Evolutionary conservation across 2,888 invertebrate genomes (phyloP), one percentile per base, ranked within the genome.

Genomic region (Nemotelus pantherinus): DNA sequence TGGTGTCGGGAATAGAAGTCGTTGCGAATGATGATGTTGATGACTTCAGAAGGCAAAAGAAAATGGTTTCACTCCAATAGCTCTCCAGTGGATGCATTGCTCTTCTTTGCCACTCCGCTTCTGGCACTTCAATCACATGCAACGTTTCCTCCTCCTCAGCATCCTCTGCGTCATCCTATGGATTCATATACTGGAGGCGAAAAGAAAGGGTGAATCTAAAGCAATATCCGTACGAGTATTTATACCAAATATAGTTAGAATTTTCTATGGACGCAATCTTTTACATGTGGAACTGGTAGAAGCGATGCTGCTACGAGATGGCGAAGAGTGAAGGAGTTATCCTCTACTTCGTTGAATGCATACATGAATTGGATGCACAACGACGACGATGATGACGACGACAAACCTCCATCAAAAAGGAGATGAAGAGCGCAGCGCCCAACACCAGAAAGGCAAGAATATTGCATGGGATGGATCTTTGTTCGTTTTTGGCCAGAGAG

Each of bases 1-100:
- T 63, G 55, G 45, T 43, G 44, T 63, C 48, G 10, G 43, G 58
- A 39, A 9, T 63, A 44, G 74, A 44, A 74, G 60, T 60, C 74
- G 48, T 63, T 60, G 74, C 74, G 60, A 63, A 74, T 74, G 74
- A 74, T 74, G 74, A 74, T 74, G 74, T 74, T 74, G 74, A 63
- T 47, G 74, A 57, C 72, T 57, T 45, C 63, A 63, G 47, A 74
- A 55, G 44, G 74, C 74, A 74, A 74, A 70, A 74, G 74, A 74
- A 74, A 74, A 74, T 74, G 74, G 74, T 60, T 74, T 74, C 74
- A 74, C 47, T 60, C 74, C 74, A 74, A 60, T 60, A 71, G 55
- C 74, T 74, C 74, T 60, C 60, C n/a, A 48, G 74, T 74, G 74
- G 45, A 63, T 74, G 74, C 60, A 60, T 41, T 50, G 53, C 41